These are phyloP conservation scores for Drosophila limbata DNA, from an alignment of 2,888 invertebrate species.

Conservation along the genomic window DNA sequence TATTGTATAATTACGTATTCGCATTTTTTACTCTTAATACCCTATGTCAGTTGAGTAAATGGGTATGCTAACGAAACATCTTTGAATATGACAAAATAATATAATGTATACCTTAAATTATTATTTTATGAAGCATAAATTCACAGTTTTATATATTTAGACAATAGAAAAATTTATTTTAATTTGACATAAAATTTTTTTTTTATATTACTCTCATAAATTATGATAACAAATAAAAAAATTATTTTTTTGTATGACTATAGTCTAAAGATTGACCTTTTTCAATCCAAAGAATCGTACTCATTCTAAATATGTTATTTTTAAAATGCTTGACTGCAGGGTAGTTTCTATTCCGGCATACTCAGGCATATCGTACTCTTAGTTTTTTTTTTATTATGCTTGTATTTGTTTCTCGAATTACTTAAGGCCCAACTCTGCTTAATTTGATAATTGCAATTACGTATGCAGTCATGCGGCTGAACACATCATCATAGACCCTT, in stretches of 20 bases:
- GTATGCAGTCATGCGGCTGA: conserved; percentile 44
- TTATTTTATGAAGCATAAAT: too few species aligned
- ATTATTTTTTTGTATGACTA: too few species aligned
- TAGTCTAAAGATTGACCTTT: too few species aligned
- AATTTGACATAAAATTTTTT: too few species aligned
- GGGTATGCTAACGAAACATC: not conserved
- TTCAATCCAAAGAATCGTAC: too few species aligned
- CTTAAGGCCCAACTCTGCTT: conserved; percentile 30
- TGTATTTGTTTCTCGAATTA: conserved; percentile 60
- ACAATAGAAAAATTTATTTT: too few species aligned
- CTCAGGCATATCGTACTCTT: not conserved
- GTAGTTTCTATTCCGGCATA: not conserved
- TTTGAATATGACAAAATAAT: too few species aligned
- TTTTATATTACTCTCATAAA: too few species aligned
- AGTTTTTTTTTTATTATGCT: conserved; percentile 35
- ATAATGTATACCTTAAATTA: too few species aligned
- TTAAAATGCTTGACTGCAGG: not conserved
- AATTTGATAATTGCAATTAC: conserved; percentile 79
- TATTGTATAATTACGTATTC: conserved; percentile 18
- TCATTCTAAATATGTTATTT: not conserved
- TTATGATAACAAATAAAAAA: too few species aligned
- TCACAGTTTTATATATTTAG: too few species aligned
- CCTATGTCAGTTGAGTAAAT: not conserved
- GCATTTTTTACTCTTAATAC: conserved; percentile 18
- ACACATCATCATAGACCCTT: conserved; percentile 17